These are phyloP conservation scores for Chelon auratus DNA, from an alignment of 2,797 vertebrate genomes.

Conservation along the genomic window DNA sequence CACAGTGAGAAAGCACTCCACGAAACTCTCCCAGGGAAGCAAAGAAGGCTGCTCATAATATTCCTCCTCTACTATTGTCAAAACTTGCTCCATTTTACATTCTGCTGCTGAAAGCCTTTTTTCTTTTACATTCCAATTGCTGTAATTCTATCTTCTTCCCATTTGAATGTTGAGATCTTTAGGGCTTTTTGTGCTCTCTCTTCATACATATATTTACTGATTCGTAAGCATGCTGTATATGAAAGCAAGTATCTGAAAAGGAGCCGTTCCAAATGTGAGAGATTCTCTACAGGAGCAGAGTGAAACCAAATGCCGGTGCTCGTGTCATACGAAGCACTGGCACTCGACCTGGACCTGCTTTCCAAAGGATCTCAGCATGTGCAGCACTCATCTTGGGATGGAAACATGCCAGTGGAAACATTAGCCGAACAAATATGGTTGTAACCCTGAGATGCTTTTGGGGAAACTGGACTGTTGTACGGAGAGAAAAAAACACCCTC, in stretches of 20 bases:
- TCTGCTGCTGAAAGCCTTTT: constrained; percentile 50
- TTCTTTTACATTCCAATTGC: constrained; percentile 29
- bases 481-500: constrained; percentile 3
- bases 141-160: constrained; percentile 39
- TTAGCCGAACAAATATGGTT: constrained; percentile 73
- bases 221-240: constrained; percentile 5
- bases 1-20: constrained; percentile 81
- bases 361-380: constrained; percentile 69
- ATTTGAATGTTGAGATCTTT: constrained; percentile 51
- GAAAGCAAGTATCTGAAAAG: constrained; percentile 17
- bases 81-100: constrained; percentile 75
- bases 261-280: constrained; percentile 28
- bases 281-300: constrained; percentile 39
- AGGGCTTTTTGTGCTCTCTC: constrained; percentile 15
- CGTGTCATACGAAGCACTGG: constrained; percentile 65
- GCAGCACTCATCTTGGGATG: constrained; percentile 66
- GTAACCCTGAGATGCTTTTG: constrained; percentile 63
- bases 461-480: constrained; percentile 34
- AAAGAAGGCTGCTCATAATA: constrained; percentile 73
- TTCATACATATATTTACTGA: constrained; percentile 43
- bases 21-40: constrained; percentile 77
- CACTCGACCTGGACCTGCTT: constrained; percentile 61
- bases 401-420: constrained; percentile 73
- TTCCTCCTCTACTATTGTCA: constrained; percentile 68
- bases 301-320: constrained; percentile 59